Percentiles rank a stretch among this genome's conserved stretches.
Evolutionary conservation across 2,888 invertebrate genomes (phyloP).

Genomic region (Synergus laeviventris): DNA sequence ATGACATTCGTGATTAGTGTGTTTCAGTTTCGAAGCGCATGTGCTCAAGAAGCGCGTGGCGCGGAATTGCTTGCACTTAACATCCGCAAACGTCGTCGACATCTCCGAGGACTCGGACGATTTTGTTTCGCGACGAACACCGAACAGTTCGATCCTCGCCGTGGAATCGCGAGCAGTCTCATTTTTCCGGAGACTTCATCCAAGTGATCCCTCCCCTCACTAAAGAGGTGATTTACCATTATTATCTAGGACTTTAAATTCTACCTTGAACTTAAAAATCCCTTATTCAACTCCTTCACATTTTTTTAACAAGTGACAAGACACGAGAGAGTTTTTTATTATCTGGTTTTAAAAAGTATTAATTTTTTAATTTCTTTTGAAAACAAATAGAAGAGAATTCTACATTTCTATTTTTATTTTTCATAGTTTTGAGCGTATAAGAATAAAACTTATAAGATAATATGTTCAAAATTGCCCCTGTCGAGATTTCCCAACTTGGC

Average conservation of each 20-base stretch:
- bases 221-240: background rate
- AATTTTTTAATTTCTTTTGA: background rate
- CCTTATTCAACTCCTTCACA: background rate
- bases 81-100: slow-evolving; percentile 23
- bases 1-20: background rate
- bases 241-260: background rate
- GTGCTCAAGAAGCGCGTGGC: slow-evolving; percentile 35
- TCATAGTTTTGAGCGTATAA: background rate
- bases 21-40: slow-evolving; percentile 24
- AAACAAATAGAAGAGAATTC: too few species aligned
- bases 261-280: background rate
- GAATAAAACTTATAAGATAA: background rate
- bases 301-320: background rate
- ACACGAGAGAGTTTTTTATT: background rate
- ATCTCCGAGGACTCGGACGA: slow-evolving; percentile 25
- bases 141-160: slow-evolving; percentile 21
- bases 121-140: slow-evolving; percentile 35
- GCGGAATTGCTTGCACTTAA: slow-evolving; percentile 34
- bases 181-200: background rate
- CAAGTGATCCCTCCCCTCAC: background rate
- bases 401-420: too few species aligned
- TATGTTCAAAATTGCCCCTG: background rate
- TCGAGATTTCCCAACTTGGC: too few species aligned
- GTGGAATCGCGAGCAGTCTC: background rate
- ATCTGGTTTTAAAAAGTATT: background rate